Evolutionary conservation across 2,113 vertebrate species (phyloP).

Genomic region (Cololabis saira): DNA sequence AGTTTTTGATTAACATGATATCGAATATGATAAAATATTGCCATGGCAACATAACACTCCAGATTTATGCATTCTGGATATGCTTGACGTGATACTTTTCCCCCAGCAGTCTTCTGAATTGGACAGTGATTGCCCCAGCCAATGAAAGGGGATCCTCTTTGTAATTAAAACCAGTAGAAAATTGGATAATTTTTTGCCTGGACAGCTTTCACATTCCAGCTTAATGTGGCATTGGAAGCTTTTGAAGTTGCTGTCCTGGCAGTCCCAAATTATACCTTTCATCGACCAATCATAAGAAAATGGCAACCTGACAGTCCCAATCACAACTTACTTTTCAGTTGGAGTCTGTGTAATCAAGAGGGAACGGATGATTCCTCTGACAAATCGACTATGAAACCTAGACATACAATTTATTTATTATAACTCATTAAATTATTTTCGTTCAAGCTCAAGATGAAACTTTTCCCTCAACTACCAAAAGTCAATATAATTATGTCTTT

Average conservation of each 20-base stretch:
- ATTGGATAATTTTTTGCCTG: constrained; percentile 79
- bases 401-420: constrained; percentile 38
- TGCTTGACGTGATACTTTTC: constrained; percentile 73
- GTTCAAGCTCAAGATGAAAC: constrained; percentile 45
- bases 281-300: constrained; percentile 78
- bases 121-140: constrained; percentile 68
- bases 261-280: constrained; percentile 81
- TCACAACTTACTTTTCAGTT: constrained; percentile 57
- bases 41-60: constrained; percentile 36
- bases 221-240: constrained; percentile 74
- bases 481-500: constrained; percentile 44
- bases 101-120: constrained; percentile 67
- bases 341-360: constrained; percentile 62
- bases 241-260: constrained; percentile 76
- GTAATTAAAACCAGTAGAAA: constrained; percentile 83
- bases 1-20: constrained; percentile 34
- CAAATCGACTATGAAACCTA: constrained; percentile 57
- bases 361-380: constrained; percentile 50
- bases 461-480: constrained; percentile 39
- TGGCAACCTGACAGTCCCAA: constrained; percentile 72
- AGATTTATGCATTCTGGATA: constrained; percentile 66
- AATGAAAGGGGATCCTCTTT: constrained; percentile 80
- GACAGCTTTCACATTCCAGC: constrained; percentile 81
- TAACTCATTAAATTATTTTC: constrained; percentile 30
- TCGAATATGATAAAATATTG: constrained; percentile 49